Conservation (phyloP, 2,113 vertebrate genomes). For the Rhinichthys klamathensis region DNA sequence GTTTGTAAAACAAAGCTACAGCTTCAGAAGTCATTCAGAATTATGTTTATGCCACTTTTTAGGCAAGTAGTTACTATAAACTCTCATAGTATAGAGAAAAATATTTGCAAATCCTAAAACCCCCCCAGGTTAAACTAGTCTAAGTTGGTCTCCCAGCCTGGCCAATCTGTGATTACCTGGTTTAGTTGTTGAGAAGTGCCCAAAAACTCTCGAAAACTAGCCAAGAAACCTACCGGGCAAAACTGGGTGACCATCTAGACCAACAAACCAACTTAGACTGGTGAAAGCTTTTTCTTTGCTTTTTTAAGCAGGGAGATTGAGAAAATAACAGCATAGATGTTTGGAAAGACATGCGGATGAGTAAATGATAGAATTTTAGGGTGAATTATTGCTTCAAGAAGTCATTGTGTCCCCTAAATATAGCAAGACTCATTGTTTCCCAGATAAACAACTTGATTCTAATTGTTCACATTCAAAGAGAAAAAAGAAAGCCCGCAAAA, state of each 20-base stretch:
- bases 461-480: not conserved
- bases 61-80: too few species aligned
- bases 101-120: not conserved
- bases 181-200: not conserved
- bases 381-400: constrained; percentile 18
- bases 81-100: not conserved
- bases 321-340: not conserved
- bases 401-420: not conserved
- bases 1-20: too few species aligned
- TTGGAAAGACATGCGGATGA: not conserved
- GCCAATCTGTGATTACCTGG: too few species aligned
- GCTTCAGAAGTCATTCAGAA: too few species aligned
- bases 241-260: not conserved
- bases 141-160: too few species aligned
- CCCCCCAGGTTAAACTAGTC: too few species aligned
- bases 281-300: not conserved
- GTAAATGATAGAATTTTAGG: not conserved
- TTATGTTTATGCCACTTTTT: too few species aligned
- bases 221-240: not conserved
- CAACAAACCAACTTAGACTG: not conserved
- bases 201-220: not conserved
- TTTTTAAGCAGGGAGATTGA: not conserved
- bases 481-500: not conserved
- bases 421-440: not conserved
- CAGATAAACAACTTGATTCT: not conserved